Evolutionary conservation across 53 echinoderm and acorn worm genomes (phyloP).

Genomic region (Holothuria leucospilota): DNA sequence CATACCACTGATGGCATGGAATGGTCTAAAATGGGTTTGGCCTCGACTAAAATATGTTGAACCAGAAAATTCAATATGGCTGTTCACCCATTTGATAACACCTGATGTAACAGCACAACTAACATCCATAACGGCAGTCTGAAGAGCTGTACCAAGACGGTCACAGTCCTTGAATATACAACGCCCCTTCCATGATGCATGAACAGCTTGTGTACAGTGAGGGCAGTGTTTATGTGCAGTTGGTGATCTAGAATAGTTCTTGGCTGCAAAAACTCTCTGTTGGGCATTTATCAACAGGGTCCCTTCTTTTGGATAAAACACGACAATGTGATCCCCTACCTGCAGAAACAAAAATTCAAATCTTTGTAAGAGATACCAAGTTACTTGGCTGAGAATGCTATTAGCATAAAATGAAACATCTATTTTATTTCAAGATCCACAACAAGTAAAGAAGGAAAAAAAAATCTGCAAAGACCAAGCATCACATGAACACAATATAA

Average conservation of each 20-base stretch:
- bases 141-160: conserved; percentile 25
- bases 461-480: too few relatives aligned
- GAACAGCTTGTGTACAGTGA: conserved; percentile 37
- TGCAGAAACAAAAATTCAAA: background rate
- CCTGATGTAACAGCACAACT: conserved; percentile 1
- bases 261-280: conserved; percentile 26
- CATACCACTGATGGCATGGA: conserved; percentile 27
- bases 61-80: conserved; percentile 17
- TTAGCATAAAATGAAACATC: too few relatives aligned
- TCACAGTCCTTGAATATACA: conserved; percentile 37
- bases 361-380: too few relatives aligned
- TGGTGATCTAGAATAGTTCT: background rate
- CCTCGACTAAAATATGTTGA: conserved; percentile 17
- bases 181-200: conserved; percentile 31
- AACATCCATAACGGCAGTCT: conserved; percentile 19
- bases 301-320: conserved; percentile 41
- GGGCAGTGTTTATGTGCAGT: conserved; percentile 21
- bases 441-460: too few relatives aligned
- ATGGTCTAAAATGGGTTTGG: conserved; percentile 39
- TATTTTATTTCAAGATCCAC: too few relatives aligned
- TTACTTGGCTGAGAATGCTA: too few relatives aligned
- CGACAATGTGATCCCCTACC: conserved; percentile 25
- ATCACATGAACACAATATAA: too few relatives aligned
- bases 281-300: conserved; percentile 34
- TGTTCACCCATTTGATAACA: conserved; percentile 22